phyloP scores from a whole-genome alignment of 2,113 vertebrate species.

The Columba janthina region DNA sequence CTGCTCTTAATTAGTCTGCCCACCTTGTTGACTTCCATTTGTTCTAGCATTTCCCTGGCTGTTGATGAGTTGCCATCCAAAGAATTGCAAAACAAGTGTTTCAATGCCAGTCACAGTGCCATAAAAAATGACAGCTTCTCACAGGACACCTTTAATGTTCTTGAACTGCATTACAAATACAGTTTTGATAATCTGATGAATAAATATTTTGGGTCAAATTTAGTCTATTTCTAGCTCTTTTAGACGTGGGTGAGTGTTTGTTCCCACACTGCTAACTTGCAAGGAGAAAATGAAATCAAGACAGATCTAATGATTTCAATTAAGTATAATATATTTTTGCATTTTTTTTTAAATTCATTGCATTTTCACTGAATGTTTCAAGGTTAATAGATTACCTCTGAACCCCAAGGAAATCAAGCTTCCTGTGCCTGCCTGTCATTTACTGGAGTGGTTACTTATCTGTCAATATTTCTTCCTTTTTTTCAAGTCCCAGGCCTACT shows the following conservation, averaged over 20 bases:
- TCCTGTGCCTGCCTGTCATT: constrained; percentile 75
- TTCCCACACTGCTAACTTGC: not conserved
- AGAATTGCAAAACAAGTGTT: not conserved
- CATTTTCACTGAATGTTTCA: constrained; percentile 63
- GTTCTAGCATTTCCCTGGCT: not conserved
- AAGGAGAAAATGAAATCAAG: constrained; percentile 32
- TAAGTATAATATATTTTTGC: constrained; percentile 49
- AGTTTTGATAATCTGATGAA: not conserved
- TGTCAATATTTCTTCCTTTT: constrained; percentile 81
- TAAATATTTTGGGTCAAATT: not conserved
- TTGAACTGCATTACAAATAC: not conserved
- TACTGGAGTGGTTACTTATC: constrained; percentile 78
- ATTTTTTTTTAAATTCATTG: not conserved
- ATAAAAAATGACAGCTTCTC: constrained; percentile 29
- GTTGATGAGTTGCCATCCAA: constrained; percentile 1
- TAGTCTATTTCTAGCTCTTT: not conserved
- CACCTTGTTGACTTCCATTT: not conserved
- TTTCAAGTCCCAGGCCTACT: constrained; percentile 80
- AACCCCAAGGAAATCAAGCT: constrained; percentile 70
- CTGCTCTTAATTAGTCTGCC: not conserved
- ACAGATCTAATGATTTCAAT: constrained; percentile 64
- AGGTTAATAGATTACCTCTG: constrained; percentile 76
- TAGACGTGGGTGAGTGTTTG: not conserved
- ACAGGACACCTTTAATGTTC: constrained; percentile 30
- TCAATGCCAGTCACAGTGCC: not conserved